Base-by-base conservation (phyloP, 2,888 invertebrate species). In the Glaucopsyche alexis region DNA sequence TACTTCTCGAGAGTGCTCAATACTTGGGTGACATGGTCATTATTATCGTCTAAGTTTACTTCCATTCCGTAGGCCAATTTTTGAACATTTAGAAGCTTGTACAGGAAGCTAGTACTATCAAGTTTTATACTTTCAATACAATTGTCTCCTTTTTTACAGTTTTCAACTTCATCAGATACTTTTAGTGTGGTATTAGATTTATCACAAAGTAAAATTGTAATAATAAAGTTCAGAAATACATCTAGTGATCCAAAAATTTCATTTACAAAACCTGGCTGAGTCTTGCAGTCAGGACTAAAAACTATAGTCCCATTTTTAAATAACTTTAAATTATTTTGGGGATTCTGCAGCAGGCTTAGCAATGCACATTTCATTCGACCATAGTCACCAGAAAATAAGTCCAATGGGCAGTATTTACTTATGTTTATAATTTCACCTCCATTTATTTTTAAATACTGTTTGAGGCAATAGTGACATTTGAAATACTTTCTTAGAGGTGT, bases 361-460 rank as follows among this genome's bases (percentile, higher is more conserved):
- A 95, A 78, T 11, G 95, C 94, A 78, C 82, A 81, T 78, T 89
- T 93, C 94, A 95, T 95, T 81, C 94, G 87, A 14, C 76, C 75
- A 77, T 81, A 87, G 75, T 94, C 85, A 64, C 95, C 96, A 76
- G 96, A 96, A 87, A 95, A 96, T 49, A 96, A 87, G 82, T 96
- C 95, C 73, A 96, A 83, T 0, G 96, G 96, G 79, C 96, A 96
- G 81, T 96, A 96, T n/a, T 86, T 83, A 81, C 95, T 95, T 64
- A 89, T 85, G 6, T 81, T 79, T 47, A 84, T 79, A 75, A 95
- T 94, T 75, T 93, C 86, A n/a, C 90, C 88, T 47, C 91, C 85
- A 81, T 92, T 87, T 74, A 94, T 79, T 93, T 95, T 93, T 60
- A 88, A 78, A 84, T 88, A 89, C 79, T 95, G 95, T 82, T 94